Conservation (phyloP, 2,797 vertebrate genomes). For the Hydrolagus colliei region DNA sequence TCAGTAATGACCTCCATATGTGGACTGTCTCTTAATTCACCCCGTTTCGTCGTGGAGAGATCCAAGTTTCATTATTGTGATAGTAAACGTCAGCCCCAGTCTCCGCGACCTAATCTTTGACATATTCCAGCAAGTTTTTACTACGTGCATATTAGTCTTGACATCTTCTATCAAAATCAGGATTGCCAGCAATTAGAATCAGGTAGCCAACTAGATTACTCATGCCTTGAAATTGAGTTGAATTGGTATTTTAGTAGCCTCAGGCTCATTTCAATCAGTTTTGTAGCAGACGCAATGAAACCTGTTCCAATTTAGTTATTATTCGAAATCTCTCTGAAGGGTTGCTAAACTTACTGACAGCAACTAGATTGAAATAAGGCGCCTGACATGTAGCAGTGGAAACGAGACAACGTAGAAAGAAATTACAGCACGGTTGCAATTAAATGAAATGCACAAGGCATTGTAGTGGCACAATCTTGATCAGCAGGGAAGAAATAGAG, state of each 20-base stretch:
- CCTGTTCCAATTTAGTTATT: not conserved
- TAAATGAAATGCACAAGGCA: not conserved
- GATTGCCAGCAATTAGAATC: not conserved
- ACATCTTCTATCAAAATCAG: not conserved
- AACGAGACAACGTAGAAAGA: not conserved
- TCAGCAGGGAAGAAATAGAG: not conserved
- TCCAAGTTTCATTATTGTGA: slow-evolving; percentile 21
- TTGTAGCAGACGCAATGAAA: not conserved
- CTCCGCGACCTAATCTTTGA: not conserved
- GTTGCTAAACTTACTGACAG: not conserved
- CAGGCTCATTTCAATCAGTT: not conserved
- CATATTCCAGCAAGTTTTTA: not conserved
- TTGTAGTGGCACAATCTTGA: not conserved
- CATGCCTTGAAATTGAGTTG: not conserved
- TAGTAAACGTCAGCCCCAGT: slow-evolving; percentile 20
- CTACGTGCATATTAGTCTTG: not conserved
- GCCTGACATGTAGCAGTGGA: not conserved
- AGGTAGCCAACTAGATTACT: not conserved
- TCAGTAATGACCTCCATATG: slow-evolving; percentile 21
- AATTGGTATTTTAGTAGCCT: not conserved
- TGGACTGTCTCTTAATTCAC: slow-evolving; percentile 20
- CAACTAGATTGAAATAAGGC: not conserved
- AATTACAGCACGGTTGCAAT: not conserved
- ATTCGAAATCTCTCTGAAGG: not conserved
- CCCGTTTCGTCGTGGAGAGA: slow-evolving; percentile 4